Percentiles rank a stretch among this genome's conserved stretches.
Evolutionary conservation across 2,888 invertebrate species (phyloP).

Genomic region (Labia minor): DNA sequence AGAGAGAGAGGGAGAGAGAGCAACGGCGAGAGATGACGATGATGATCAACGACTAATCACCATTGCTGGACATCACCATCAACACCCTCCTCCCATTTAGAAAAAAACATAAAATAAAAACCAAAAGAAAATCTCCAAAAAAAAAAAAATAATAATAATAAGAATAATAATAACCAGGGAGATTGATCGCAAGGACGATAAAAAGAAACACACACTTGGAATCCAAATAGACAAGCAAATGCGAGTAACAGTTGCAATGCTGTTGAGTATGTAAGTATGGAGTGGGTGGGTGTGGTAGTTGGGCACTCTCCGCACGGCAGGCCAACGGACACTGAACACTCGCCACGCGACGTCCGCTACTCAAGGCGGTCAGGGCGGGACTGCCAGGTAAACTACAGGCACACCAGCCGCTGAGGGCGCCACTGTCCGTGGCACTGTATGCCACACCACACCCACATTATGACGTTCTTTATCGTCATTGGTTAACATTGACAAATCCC

Average conservation of each 20-base stretch:
- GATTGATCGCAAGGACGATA: neutral
- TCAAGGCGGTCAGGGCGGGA: neutral
- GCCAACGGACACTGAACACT: neutral
- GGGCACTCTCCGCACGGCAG: neutral
- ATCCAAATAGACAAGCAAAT: too few species aligned
- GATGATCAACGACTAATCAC: too few species aligned
- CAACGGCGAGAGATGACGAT: too few species aligned
- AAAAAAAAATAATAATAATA: too few species aligned
- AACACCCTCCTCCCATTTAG: too few species aligned
- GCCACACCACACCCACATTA: neutral
- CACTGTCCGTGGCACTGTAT: neutral
- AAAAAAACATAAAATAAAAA: too few species aligned
- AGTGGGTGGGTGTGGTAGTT: conserved; percentile 19
- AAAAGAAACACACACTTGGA: too few species aligned
- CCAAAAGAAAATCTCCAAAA: too few species aligned
- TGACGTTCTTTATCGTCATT: neutral
- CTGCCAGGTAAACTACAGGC: neutral
- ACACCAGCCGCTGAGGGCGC: neutral
- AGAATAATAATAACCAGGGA: too few species aligned
- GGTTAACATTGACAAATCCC: neutral
- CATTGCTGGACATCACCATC: too few species aligned
- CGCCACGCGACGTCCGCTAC: neutral
- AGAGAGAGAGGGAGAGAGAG: too few species aligned
- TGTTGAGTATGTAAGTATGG: conserved; percentile 19
- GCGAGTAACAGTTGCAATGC: neutral